Conservation (phyloP, 2,797 vertebrate genomes). For the Typhlichthys subterraneus region DNA sequence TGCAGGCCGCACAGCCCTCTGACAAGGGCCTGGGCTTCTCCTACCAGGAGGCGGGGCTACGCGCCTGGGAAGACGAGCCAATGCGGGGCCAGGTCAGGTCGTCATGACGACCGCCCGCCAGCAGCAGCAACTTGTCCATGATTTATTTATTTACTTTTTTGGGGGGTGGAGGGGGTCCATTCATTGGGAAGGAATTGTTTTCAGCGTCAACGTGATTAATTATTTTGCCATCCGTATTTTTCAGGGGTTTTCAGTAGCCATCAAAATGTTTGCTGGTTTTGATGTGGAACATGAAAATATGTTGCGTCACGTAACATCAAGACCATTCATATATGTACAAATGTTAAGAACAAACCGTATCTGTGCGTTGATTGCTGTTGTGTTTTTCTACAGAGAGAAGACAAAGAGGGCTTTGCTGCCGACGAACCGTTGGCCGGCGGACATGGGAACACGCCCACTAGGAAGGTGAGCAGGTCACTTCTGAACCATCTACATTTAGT, state of each 20-base stretch:
- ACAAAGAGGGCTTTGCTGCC: constrained; percentile 71
- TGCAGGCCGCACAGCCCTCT: constrained; percentile 71
- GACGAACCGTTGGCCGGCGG: constrained; percentile 90
- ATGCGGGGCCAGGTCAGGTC: constrained; percentile 74
- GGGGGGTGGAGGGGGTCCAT: too few relatives aligned
- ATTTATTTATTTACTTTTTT: background rate
- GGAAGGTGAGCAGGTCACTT: constrained; percentile 72
- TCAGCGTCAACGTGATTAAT: too few relatives aligned
- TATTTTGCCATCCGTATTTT: background rate
- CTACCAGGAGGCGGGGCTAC: constrained; percentile 56
- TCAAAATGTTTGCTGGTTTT: constrained; percentile 43
- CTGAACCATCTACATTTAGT: constrained; percentile 12
- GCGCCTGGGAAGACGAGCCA: constrained; percentile 69
- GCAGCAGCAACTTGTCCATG: constrained; percentile 51
- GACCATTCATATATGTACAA: background rate
- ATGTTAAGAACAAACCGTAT: background rate
- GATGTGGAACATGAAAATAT: constrained; percentile 44
- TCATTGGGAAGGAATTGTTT: too few relatives aligned
- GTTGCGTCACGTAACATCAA: constrained; percentile 48
- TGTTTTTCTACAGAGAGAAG: constrained; percentile 77
- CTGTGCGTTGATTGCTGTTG: constrained; percentile 12
- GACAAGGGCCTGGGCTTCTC: constrained; percentile 67
- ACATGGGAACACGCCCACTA: constrained; percentile 83
- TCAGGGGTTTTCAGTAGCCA: constrained; percentile 33
- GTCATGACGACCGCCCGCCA: constrained; percentile 41